These are phyloP conservation scores for Lysandra bellargus DNA, from an alignment of 2,888 invertebrate species.

Conservation along the genomic window DNA sequence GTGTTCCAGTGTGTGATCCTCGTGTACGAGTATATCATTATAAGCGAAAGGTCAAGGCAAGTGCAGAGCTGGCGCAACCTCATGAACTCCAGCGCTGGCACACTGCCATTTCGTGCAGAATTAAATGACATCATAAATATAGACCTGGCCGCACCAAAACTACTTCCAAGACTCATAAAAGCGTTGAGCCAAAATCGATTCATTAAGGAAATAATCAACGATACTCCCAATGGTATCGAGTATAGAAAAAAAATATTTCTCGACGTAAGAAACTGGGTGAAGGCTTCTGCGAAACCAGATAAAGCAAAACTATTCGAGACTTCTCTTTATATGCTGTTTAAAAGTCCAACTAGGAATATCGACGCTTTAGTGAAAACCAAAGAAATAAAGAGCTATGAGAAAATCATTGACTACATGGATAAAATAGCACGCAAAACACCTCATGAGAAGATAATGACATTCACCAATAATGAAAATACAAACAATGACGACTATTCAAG, in stretches of 20 bases:
- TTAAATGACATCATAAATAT: slow-evolving; percentile 48
- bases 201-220: slow-evolving; percentile 55
- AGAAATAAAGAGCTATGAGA: slow-evolving; percentile 62
- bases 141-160: slow-evolving; percentile 53
- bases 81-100: slow-evolving; percentile 53
- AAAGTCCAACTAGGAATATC: slow-evolving; percentile 54
- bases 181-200: slow-evolving; percentile 58
- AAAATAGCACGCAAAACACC: slow-evolving; percentile 62
- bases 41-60: slow-evolving; percentile 44
- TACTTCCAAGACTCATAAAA: slow-evolving; percentile 61
- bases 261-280: slow-evolving; percentile 52
- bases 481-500: slow-evolving; percentile 30
- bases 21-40: slow-evolving; percentile 61
- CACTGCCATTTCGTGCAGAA: slow-evolving; percentile 49
- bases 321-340: slow-evolving; percentile 54
- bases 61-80: slow-evolving; percentile 55
- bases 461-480: slow-evolving; percentile 36
- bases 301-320: slow-evolving; percentile 58
- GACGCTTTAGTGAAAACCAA: slow-evolving; percentile 64
- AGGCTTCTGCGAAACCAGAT: slow-evolving; percentile 51
- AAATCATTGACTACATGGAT: slow-evolving; percentile 62
- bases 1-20: slow-evolving; percentile 64
- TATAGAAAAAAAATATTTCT: slow-evolving; percentile 53
- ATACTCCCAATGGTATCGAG: slow-evolving; percentile 51
- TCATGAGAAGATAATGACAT: slow-evolving; percentile 45